Conservation (phyloP, 1,140 invertebrate genomes). For the Diuraphis noxia region DNA sequence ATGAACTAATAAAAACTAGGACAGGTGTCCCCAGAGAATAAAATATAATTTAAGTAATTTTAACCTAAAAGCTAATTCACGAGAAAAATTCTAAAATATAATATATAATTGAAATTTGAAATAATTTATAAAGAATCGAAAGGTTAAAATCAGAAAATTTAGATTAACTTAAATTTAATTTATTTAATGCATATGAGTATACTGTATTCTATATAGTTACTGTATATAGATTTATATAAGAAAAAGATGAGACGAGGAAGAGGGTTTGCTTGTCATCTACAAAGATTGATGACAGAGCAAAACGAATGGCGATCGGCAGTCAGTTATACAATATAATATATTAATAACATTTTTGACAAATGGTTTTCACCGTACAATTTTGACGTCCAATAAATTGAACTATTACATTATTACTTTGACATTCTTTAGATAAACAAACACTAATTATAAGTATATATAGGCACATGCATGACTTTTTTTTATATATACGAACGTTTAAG, state of each 20-base stretch:
- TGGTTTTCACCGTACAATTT: not conserved
- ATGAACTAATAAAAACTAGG: slow-evolving; percentile 11
- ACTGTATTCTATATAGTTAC: not conserved
- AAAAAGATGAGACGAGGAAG: not conserved
- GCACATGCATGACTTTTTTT: not conserved
- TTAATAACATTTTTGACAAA: slow-evolving; percentile 25
- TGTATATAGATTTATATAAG: not conserved
- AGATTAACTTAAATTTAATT: not conserved
- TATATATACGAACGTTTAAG: not conserved
- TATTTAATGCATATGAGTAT: not conserved
- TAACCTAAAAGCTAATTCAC: not conserved
- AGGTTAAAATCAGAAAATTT: not conserved
- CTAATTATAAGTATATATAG: not conserved
- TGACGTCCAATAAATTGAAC: not conserved
- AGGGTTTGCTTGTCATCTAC: slow-evolving; percentile 8
- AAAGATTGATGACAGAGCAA: slow-evolving; percentile 44
- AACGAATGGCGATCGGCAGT: not conserved
- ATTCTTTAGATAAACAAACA: not conserved
- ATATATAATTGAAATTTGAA: not conserved
- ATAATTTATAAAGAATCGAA: not conserved
- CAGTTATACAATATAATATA: not conserved
- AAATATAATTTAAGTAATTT: not conserved
- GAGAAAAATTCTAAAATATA: not conserved
- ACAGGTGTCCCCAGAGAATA: not conserved
- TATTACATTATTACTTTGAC: not conserved